Evolutionary conservation across 1,140 invertebrate species (phyloP).

Genomic region (Drosophila setifemur): DNA sequence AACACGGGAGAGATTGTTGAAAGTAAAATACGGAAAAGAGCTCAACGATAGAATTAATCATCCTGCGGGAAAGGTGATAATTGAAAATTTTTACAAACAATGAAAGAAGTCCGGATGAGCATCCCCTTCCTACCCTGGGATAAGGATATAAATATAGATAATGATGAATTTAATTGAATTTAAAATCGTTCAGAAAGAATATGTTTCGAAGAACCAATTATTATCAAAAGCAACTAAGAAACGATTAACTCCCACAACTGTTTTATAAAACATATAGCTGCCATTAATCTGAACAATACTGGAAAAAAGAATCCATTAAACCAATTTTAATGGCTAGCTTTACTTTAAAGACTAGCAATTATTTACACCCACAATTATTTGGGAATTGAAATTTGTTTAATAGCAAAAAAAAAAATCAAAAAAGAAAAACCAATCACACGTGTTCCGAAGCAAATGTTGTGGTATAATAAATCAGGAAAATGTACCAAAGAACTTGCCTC

Average conservation of each 20-base stretch:
- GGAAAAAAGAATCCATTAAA: background rate
- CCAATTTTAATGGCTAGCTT: slow-evolving; percentile 18
- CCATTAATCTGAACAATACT: slow-evolving; percentile 14
- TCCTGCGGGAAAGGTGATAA: slow-evolving; percentile 24
- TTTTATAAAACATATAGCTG: background rate
- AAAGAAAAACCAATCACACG: slow-evolving; percentile 26
- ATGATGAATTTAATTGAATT: no score
- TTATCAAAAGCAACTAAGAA: no score
- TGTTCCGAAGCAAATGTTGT: slow-evolving; percentile 10
- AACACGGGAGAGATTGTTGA: slow-evolving; percentile 5
- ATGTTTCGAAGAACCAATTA: no score
- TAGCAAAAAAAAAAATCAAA: slow-evolving; percentile 9
- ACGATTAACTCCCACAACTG: slow-evolving; percentile 17
- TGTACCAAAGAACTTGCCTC: slow-evolving; percentile 23
- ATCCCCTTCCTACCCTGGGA: no score
- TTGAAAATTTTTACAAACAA: slow-evolving; percentile 21
- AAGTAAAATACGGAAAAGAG: slow-evolving; percentile 11
- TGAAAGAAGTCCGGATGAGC: slow-evolving; percentile 22
- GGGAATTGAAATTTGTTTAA: background rate
- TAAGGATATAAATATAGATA: no score
- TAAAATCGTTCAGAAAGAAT: no score
- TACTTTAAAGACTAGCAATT: background rate
- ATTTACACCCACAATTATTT: slow-evolving; percentile 16
- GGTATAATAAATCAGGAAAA: slow-evolving; percentile 34
- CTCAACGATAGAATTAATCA: slow-evolving; percentile 43